Base-by-base conservation (phyloP, 2,797 vertebrate genomes). In the Loriculus beryllinus region DNA sequence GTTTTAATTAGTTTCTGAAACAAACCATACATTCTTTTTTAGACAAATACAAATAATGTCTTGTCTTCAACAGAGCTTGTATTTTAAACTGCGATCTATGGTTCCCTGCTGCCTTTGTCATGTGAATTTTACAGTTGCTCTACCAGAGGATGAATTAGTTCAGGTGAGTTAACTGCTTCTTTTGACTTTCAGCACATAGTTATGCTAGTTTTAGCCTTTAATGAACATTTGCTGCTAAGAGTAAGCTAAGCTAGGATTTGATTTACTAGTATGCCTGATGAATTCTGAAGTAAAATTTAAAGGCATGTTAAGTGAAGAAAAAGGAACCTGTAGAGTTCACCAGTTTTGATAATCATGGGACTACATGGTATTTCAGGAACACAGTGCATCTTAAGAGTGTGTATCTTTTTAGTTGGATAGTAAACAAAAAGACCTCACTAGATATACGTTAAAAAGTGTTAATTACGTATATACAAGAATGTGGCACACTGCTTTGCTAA, bases 41-140 rank as follows among this genome's bases (percentile, higher is more conserved):
- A 23, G 12, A 74, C 10, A 94, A 76, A 86, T 17, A 54, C 14
- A 42, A 80, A 52, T n/a, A n/a, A 35, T 72, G 8, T 94, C 80
- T 94, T 97, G 42, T 95, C 4, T 95, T 92, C 18, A 51, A 37
- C 97, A 99, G 99, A 99, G 99, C 96, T 98, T 99, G 77, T 99
- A 99, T 97, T 99, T 99, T 97, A 99, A 99, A 96, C 98, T 99
- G 40, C 98, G 99, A 10, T 99, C 99, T 13, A 99, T 99, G 99
- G 98, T 98, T 71, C 99, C 99, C 67, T 99, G 99, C 97, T 99
- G 99, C 90, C 98, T 99, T 59, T 99, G 99, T 97, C 99, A 99
- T 88, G 98, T 99, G 31, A 99, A 99, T 97, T 99, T 99, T 88
- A 98, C 99, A 9, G 99, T 99, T 20, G 99, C 99, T 42, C 98